Base-by-base conservation (phyloP, 2,888 invertebrate genomes). In the Lasiommata megera region DNA sequence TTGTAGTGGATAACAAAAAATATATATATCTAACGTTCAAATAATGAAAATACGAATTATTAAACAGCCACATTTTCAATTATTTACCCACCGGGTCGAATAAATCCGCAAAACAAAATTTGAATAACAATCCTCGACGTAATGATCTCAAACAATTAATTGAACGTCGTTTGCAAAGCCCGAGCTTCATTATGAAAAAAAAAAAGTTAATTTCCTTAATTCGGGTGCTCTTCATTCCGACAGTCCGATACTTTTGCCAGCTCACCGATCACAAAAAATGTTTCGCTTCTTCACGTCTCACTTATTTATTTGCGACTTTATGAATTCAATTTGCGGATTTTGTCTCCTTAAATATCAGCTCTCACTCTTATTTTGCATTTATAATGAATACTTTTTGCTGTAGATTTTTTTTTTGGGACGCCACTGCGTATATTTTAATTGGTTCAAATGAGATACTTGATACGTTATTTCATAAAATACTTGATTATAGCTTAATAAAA, bases 181-280 rank as follows among this genome's bases (percentile, higher is more conserved):
- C 29, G 41, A 67, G 64, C 72, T 71, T 79, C 78, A 78, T 80
- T 77, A 80, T 73, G 46, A 31, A 76, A 76, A 81, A 76, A 76
- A 81, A 85, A 86, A 88, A 86, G 84, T 83, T 85, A 85, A 87
- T 86, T 88, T 84, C 81, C 82, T 80, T 85, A 87, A 87, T 85
- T 86, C 82, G 76, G 73, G 72, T 73, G 75, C 72, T 77, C 76
- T 76, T 71, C 78, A 75, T 78, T 80, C 77, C 72, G 73, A 65
- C 75, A 63, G 71, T 53, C 69, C 69, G 73, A 78, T 79, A 79
- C 78, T 79, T 77, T 71, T 74, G 76, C 75, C 74, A 74, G 66
- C 71, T 72, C 56, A 64, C 65, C 65, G 64, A 72, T 75, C 79
- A 79, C 58, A 72, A 78, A 73, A 79, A 78, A 73, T 76, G 62